phyloP scores from a whole-genome alignment of 2,113 vertebrate species.

The Cepphus grylle region DNA sequence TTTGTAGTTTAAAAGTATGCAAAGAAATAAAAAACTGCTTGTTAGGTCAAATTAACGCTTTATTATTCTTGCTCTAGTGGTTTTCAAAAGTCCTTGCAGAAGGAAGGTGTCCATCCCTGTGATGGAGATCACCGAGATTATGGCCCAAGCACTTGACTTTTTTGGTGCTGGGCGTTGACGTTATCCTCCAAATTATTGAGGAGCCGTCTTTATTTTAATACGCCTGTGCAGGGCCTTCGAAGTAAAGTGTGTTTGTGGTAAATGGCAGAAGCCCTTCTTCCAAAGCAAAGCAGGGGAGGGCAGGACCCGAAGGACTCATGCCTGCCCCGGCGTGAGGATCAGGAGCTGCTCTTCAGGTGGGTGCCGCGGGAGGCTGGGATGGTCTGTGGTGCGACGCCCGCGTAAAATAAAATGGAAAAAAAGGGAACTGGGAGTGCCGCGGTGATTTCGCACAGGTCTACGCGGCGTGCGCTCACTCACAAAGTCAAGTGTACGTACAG shows the following conservation, averaged over 20 bases:
- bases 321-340: fast-evolving
- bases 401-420: background rate
- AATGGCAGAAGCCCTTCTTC: background rate
- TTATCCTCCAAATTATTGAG: background rate
- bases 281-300: background rate
- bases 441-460: background rate
- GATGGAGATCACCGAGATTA: background rate
- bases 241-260: background rate
- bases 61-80: background rate
- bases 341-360: background rate
- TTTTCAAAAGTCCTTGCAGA: background rate
- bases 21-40: background rate
- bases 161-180: background rate
- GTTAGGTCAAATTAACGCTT: background rate
- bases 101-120: background rate
- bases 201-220: background rate
- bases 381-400: background rate
- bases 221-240: background rate
- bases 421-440: background rate
- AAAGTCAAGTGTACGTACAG: slow-evolving; percentile 17
- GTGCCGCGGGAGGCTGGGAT: background rate
- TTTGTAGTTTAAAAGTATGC: background rate
- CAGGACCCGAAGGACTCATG: fast-evolving
- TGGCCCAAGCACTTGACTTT: background rate
- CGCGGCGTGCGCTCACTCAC: background rate